Percentiles rank a stretch among this genome's conserved stretches.
Evolutionary conservation across 2,888 invertebrate species (phyloP).

Genomic region (Sialis fuliginosa): DNA sequence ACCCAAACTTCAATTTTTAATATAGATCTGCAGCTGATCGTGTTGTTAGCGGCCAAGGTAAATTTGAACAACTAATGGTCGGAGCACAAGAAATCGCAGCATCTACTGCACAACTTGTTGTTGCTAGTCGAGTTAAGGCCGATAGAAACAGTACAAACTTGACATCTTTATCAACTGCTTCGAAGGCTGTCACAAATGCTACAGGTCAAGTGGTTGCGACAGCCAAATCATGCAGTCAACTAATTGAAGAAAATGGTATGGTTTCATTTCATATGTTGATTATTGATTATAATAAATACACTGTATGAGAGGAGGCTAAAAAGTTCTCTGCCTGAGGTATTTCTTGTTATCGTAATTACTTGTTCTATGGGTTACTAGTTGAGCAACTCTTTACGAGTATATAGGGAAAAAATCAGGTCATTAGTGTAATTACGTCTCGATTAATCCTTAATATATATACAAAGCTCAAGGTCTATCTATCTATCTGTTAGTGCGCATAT

Average conservation of each 20-base stretch:
- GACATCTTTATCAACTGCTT: slow-evolving; percentile 65
- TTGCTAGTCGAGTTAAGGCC: slow-evolving; percentile 92
- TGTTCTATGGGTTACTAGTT: too few species aligned
- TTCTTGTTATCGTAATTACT: too few species aligned
- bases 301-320: too few species aligned
- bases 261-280: slow-evolving; percentile 1
- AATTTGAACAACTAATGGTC: slow-evolving; percentile 83
- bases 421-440: too few species aligned
- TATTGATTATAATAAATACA: not conserved
- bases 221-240: slow-evolving; percentile 73
- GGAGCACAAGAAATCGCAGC: slow-evolving; percentile 95
- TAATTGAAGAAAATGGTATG: slow-evolving; percentile 65
- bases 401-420: too few species aligned
- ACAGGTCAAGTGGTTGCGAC: slow-evolving; percentile 84
- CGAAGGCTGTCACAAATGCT: slow-evolving; percentile 74
- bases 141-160: slow-evolving; percentile 66
- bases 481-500: too few species aligned
- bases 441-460: too few species aligned
- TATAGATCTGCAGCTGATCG: slow-evolving; percentile 79
- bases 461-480: too few species aligned
- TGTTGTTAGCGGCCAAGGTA: slow-evolving; percentile 68
- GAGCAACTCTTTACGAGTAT: too few species aligned
- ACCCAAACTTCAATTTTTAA: slow-evolving; percentile 4
- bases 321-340: not conserved
- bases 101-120: slow-evolving; percentile 91